These are phyloP conservation scores for Elaphurus davidianus DNA, from an alignment of 2,113 vertebrate genomes.

Conservation along the genomic window DNA sequence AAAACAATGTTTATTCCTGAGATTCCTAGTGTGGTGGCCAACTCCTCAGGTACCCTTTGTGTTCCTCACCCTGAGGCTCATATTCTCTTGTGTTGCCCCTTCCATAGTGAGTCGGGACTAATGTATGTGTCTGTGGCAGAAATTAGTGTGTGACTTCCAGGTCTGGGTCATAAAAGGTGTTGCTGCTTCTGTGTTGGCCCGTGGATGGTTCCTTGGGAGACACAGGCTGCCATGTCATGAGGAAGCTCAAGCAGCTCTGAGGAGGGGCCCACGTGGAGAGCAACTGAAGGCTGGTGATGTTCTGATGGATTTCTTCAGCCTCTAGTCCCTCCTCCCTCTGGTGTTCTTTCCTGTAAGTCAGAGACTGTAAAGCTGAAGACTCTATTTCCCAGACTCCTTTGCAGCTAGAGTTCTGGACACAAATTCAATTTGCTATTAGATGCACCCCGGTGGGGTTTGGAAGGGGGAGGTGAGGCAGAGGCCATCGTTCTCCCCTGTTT, in stretches of 20 bases:
- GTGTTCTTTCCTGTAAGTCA: not conserved
- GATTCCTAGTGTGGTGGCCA: too few relatives aligned
- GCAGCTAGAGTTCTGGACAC: not conserved
- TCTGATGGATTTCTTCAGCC: not conserved
- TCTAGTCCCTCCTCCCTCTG: not conserved
- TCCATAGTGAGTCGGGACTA: not conserved
- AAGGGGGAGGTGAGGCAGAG: not conserved
- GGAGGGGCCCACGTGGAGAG: not conserved
- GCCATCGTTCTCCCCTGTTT: rapidly evolving
- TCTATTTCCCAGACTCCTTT: not conserved
- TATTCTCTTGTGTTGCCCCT: not conserved
- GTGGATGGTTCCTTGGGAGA: not conserved
- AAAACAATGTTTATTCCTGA: not conserved
- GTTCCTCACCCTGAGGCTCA: not conserved
- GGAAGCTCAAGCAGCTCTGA: not conserved
- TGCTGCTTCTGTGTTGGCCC: not conserved
- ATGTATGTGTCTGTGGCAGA: not conserved
- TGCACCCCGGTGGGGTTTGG: not conserved
- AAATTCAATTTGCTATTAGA: not conserved
- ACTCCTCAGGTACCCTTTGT: not conserved
- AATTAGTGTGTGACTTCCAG: not conserved
- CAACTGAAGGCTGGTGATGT: not conserved
- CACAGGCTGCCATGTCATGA: not conserved
- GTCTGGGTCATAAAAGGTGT: not conserved
- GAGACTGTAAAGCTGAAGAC: not conserved